phyloP scores from a whole-genome alignment of 1,140 invertebrate species.

The Apocrypta bakeri region DNA sequence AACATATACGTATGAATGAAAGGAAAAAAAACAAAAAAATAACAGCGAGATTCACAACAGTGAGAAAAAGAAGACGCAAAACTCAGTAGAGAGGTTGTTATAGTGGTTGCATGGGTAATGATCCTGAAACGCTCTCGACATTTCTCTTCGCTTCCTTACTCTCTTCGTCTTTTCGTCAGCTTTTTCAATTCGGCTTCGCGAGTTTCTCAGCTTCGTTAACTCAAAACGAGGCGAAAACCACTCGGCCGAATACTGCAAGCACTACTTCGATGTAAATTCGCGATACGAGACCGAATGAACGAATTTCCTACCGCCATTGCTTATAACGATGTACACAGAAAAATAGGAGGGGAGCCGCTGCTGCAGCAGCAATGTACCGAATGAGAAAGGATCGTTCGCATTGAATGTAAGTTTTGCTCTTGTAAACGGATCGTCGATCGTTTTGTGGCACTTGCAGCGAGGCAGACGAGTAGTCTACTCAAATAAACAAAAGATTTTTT shows the following conservation, averaged over 20 bases:
- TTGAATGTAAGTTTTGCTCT: neutral
- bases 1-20: neutral
- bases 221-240: neutral
- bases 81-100: constrained; percentile 47
- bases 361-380: too few relatives aligned
- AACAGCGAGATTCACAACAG: constrained; percentile 19
- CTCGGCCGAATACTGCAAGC: too few relatives aligned
- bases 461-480: neutral
- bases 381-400: too few relatives aligned
- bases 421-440: neutral
- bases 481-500: neutral
- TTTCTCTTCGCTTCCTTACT: constrained; percentile 15
- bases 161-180: neutral
- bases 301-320: neutral
- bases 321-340: neutral
- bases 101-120: constrained; percentile 23
- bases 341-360: too few relatives aligned
- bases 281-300: neutral
- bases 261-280: too few relatives aligned
- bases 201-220: neutral
- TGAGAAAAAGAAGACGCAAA: neutral
- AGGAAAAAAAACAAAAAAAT: constrained; percentile 21
- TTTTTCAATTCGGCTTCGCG: neutral
- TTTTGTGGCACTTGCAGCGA: neutral
- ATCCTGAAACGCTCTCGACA: neutral